Percentiles rank a stretch among this genome's conserved stretches.
phyloP scores from a whole-genome alignment of 2,113 vertebrate genomes.

The Terrapene triunguis region DNA sequence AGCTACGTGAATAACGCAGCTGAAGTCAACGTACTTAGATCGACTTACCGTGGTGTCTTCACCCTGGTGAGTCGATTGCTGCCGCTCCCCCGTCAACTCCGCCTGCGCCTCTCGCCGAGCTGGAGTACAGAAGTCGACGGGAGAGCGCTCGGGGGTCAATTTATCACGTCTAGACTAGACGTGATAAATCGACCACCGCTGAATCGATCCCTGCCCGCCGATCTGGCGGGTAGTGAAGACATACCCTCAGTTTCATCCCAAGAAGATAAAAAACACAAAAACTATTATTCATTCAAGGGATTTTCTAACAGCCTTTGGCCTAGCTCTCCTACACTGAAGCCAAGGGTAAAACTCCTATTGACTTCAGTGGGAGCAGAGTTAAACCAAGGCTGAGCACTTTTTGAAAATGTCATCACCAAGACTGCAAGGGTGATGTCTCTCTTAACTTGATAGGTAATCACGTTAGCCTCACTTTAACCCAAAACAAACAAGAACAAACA shows the following conservation, averaged over 20 bases:
- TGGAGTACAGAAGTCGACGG: too few species aligned
- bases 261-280: accelerated
- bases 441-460: background rate
- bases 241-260: background rate
- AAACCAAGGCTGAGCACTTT: background rate
- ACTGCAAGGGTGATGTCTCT: background rate
- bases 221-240: too few species aligned
- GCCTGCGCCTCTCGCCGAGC: too few species aligned
- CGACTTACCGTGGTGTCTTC: too few species aligned
- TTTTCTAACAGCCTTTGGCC: background rate
- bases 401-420: background rate
- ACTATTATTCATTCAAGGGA: background rate
- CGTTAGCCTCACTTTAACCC: background rate
- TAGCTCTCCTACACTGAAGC: background rate
- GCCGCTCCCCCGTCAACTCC: too few species aligned
- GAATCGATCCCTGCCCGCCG: too few species aligned
- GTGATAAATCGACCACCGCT: too few species aligned
- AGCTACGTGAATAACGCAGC: too few species aligned
- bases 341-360: background rate
- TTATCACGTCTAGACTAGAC: too few species aligned
- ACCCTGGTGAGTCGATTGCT: too few species aligned
- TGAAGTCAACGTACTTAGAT: too few species aligned
- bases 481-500: background rate
- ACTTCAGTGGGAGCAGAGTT: background rate
- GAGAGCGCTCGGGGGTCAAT: too few species aligned